Conservation (phyloP, 2,113 vertebrate species). For the Coturnix japonica region DNA sequence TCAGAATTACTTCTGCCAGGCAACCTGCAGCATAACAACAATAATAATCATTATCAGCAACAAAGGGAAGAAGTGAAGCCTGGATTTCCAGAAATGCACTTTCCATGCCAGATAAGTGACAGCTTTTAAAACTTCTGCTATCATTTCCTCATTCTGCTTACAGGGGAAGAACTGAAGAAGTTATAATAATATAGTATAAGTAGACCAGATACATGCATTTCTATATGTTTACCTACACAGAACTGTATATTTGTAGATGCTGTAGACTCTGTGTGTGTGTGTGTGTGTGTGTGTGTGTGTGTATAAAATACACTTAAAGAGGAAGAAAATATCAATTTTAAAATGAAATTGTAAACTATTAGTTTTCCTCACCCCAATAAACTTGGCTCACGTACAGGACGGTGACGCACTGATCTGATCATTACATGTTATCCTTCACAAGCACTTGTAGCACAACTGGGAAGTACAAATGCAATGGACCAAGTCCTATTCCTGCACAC, state of each 20-base stretch:
- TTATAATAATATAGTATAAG: neutral
- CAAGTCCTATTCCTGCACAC: neutral
- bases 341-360: neutral
- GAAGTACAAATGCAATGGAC: neutral
- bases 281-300: no score
- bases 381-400: neutral
- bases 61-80: neutral
- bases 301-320: neutral
- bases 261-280: no score
- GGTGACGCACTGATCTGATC: neutral
- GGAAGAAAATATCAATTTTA: neutral
- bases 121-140: neutral
- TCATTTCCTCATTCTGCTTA: neutral
- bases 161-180: neutral
- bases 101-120: neutral
- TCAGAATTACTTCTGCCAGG: neutral
- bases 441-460: neutral
- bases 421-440: neutral
- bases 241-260: neutral
- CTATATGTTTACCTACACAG: neutral
- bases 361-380: neutral
- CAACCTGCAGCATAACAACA: neutral
- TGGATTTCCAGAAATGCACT: neutral
- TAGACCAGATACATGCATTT: neutral
- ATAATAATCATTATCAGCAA: neutral